Evolutionary conservation across 2,888 invertebrate genomes (phyloP).

Genomic region (Rhogogaster chlorosoma): DNA sequence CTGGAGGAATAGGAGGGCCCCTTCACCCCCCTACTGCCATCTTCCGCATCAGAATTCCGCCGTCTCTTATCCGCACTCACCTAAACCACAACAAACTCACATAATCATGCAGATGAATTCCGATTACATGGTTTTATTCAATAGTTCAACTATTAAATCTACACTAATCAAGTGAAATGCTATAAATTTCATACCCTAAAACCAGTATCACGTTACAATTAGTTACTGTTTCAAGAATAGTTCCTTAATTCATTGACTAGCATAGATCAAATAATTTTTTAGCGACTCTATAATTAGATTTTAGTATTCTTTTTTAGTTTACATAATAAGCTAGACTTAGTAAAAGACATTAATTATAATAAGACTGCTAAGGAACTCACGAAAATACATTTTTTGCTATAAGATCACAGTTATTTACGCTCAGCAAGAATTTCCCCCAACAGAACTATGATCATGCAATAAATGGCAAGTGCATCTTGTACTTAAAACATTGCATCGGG

Average conservation of each 20-base stretch:
- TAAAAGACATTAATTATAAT: background rate
- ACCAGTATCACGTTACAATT: background rate
- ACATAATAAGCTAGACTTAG: background rate
- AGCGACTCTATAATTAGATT: background rate
- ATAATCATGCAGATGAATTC: conserved; percentile 61
- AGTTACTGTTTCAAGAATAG: background rate
- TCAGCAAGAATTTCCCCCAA: conserved; percentile 13
- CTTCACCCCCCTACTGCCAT: conserved; percentile 72
- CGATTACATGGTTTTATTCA: conserved; percentile 24
- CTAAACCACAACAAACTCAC: conserved; percentile 77
- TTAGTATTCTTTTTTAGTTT: background rate
- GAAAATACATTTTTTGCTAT: background rate
- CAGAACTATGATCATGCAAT: conserved; percentile 23
- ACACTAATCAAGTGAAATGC: background rate
- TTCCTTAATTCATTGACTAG: background rate
- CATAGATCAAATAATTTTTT: background rate
- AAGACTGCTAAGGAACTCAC: background rate
- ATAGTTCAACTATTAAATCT: background rate
- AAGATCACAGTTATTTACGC: background rate
- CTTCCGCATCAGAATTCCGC: conserved; percentile 74
- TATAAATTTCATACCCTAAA: background rate
- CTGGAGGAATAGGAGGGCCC: conserved; percentile 75
- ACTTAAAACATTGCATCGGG: background rate
- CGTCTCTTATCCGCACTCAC: conserved; percentile 76
- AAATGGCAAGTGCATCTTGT: background rate